These are phyloP conservation scores for Anguilla rostrata DNA, from an alignment of 2,113 vertebrate species.

Conservation along the genomic window DNA sequence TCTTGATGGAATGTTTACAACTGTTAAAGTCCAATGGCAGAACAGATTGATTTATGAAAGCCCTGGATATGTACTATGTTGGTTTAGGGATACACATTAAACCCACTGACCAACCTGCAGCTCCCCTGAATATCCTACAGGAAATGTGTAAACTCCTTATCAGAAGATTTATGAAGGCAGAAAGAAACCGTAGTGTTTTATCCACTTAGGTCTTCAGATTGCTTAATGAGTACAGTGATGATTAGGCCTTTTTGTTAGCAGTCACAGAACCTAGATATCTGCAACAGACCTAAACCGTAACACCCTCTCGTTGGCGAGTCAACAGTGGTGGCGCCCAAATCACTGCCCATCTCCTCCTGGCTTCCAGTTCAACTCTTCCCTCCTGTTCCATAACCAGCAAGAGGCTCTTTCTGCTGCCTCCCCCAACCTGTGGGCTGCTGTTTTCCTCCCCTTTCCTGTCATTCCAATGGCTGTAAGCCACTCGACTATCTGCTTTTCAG, in stretches of 20 bases:
- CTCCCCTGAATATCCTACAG: constrained; percentile 2
- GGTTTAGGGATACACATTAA: constrained; percentile 1
- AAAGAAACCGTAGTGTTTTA: neutral
- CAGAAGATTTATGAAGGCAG: neutral
- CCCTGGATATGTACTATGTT: neutral
- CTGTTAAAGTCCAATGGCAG: constrained; percentile 1
- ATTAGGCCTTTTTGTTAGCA: neutral
- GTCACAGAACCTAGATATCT: neutral
- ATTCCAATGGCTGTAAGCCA: no score
- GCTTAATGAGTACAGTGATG: neutral
- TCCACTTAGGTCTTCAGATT: neutral
- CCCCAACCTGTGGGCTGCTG: no score
- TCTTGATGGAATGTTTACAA: constrained; percentile 15
- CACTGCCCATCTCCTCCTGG: no score
- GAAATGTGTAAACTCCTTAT: constrained; percentile 3
- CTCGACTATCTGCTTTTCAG: no score
- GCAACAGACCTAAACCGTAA: no score
- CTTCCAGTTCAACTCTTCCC: no score
- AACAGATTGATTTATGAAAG: neutral
- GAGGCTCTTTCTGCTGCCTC: no score
- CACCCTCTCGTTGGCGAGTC: no score
- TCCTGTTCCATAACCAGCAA: no score
- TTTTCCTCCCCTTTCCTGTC: no score
- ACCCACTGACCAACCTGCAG: constrained; percentile 23
- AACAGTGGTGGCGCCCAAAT: no score